Evolutionary conservation across 2,113 vertebrate species (phyloP).

Genomic region (Tamias sibiricus): DNA sequence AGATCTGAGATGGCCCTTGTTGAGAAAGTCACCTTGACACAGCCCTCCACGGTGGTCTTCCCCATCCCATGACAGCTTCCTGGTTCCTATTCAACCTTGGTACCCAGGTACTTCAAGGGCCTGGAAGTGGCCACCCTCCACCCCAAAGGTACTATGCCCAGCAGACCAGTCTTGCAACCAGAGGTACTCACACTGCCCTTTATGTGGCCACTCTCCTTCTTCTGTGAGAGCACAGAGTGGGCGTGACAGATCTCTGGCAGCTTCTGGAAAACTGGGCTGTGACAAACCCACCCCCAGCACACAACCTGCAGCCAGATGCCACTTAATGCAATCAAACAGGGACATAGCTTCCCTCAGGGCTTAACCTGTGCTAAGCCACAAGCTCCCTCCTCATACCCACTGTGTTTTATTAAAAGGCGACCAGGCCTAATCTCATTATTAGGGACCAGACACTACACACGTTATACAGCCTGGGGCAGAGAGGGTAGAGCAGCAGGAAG

Average conservation of each 20-base stretch:
- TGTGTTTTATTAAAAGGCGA: constrained; percentile 41
- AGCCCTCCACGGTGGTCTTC: background rate
- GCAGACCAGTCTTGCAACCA: background rate
- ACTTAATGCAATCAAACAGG: constrained; percentile 52
- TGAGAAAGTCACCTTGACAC: background rate
- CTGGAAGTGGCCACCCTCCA: background rate
- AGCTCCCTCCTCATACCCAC: background rate
- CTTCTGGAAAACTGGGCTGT: background rate
- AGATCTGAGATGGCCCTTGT: no score
- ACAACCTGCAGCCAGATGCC: constrained; percentile 41
- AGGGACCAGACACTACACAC: constrained; percentile 49
- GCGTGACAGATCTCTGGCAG: background rate
- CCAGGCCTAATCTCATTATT: constrained; percentile 65
- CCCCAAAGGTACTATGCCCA: background rate
- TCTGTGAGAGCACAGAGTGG: background rate
- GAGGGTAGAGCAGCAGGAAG: background rate
- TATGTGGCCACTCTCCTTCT: background rate
- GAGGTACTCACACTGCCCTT: background rate
- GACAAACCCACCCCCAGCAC: background rate
- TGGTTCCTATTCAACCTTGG: background rate
- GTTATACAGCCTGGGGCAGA: background rate
- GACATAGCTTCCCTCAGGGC: constrained; percentile 40
- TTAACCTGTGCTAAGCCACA: background rate
- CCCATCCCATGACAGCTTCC: background rate
- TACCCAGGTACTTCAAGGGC: background rate